Conservation (phyloP, 92 coral and sea anemone species). For the Ricordea florida region DNA sequence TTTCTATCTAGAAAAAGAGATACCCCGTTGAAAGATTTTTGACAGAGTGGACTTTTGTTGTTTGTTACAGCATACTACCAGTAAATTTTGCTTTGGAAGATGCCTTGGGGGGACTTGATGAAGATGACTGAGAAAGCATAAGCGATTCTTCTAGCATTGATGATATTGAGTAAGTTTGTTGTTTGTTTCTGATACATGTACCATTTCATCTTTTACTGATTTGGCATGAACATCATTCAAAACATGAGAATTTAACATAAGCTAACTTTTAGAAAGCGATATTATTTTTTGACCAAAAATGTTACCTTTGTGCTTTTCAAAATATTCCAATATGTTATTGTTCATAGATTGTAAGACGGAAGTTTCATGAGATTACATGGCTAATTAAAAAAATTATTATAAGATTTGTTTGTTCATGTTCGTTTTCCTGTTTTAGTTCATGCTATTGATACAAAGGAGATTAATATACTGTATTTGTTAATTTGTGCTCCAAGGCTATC, state of each 20-base stretch:
- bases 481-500: not conserved
- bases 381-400: not conserved
- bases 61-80: not conserved
- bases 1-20: no score
- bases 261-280: conserved; percentile 4
- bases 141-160: conserved; percentile 1
- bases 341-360: not conserved
- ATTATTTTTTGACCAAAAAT: not conserved
- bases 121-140: conserved; percentile 8
- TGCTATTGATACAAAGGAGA: conserved; percentile 1
- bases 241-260: not conserved
- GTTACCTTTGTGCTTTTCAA: not conserved
- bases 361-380: not conserved
- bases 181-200: conserved; percentile 1
- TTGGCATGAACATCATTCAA: not conserved
- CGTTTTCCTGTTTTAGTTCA: not conserved
- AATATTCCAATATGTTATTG: not conserved
- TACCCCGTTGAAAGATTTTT: not conserved
- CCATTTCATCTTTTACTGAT: not conserved
- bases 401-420: not conserved
- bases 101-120: conserved; percentile 9
- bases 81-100: conserved; percentile 12
- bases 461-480: not conserved
- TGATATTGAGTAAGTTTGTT: not conserved
- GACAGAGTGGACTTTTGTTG: no score